Conservation (phyloP, 2,113 vertebrate genomes). For the Rhizomys pruinosus region DNA sequence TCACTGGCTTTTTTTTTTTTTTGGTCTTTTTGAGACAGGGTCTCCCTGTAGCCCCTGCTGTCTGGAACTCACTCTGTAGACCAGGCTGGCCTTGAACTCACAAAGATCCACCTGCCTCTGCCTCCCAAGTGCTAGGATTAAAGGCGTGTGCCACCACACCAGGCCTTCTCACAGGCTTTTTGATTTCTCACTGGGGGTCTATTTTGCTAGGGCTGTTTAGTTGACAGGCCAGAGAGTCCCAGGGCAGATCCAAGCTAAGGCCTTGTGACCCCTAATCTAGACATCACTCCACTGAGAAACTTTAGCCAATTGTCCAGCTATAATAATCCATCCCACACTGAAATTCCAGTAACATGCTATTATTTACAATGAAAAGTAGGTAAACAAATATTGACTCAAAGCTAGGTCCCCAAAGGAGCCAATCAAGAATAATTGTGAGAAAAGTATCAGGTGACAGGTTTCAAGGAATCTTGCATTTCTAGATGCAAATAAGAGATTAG, state of each 20-base stretch:
- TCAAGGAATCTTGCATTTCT: constrained; percentile 38
- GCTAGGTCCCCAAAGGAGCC: neutral
- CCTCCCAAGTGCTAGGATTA: no score
- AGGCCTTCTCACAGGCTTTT: neutral
- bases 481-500: neutral
- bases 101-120: no score
- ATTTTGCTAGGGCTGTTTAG: neutral
- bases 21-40: no score
- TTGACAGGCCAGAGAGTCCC: neutral
- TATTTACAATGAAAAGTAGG: constrained; percentile 40
- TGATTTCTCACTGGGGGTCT: neutral
- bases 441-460: constrained; percentile 36
- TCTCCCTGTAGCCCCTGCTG: no score
- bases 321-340: neutral
- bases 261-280: neutral
- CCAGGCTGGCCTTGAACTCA: no score
- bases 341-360: neutral
- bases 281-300: neutral
- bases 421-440: constrained; percentile 23
- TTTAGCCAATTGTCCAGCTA: neutral
- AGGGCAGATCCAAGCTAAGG: neutral
- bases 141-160: no score
- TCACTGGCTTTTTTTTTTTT: neutral
- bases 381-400: constrained; percentile 32
- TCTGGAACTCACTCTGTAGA: no score